A percentile compares a stretch with the other conserved stretches of the same genome.
Evolutionary conservation across 2,888 invertebrate species (phyloP).

Genomic region (Leptopilina drosophilae): DNA sequence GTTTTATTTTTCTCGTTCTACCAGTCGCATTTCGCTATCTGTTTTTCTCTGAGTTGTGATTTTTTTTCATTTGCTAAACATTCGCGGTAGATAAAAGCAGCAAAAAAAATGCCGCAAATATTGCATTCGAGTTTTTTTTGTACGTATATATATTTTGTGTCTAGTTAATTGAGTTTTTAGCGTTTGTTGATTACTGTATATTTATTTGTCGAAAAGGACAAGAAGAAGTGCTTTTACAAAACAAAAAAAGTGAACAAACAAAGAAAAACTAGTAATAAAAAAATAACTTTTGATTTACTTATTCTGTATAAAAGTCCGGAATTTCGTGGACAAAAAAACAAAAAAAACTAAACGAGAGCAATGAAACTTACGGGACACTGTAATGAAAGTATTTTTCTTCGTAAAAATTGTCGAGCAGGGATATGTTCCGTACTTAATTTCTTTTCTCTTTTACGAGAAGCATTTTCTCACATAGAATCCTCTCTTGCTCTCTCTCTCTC

Average conservation of each 20-base stretch:
- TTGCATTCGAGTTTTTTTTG: neutral
- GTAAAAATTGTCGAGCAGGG: constrained; percentile 3
- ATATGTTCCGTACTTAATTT: constrained; percentile 12
- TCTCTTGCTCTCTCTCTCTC: neutral
- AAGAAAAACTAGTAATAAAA: neutral
- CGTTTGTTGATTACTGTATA: constrained; percentile 14
- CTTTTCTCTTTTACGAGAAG: constrained; percentile 7
- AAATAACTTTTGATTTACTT: constrained; percentile 5
- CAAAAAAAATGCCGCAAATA: constrained; percentile 4
- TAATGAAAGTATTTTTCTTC: constrained; percentile 26
- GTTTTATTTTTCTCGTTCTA: constrained; percentile 12
- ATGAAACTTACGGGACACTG: constrained; percentile 14
- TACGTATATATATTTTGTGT: neutral
- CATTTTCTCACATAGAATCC: constrained; percentile 7
- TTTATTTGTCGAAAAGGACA: neutral
- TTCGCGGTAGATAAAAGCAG: neutral
- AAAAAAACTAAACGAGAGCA: neutral
- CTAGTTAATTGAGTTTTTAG: constrained; percentile 3
- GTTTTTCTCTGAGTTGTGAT: too few species aligned
- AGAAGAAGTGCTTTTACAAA: neutral
- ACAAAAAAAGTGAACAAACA: neutral
- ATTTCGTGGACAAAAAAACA: neutral
- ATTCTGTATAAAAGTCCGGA: neutral
- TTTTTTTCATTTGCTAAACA: constrained; percentile 8
- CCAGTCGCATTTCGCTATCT: neutral